These are phyloP conservation scores for Lepilemur septentrionalis DNA, from an alignment of 2,797 vertebrate genomes.

Conservation along the genomic window DNA sequence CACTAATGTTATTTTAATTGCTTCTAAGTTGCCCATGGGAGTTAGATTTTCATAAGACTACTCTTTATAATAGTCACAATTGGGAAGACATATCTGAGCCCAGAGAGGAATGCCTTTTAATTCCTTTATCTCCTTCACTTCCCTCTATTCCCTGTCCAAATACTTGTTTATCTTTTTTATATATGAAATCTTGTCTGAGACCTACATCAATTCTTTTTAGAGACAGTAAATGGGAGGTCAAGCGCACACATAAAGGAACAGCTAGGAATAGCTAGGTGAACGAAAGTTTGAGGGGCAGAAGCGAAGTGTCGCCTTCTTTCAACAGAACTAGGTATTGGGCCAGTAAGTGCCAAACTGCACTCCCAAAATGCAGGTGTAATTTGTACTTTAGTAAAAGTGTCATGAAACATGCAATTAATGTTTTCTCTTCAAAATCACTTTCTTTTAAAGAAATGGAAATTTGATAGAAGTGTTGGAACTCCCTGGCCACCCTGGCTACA, in stretches of 20 bases:
- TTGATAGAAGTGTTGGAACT: slow-evolving; percentile 62
- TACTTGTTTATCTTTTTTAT: not conserved
- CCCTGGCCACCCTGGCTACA: not conserved
- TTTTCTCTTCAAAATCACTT: slow-evolving; percentile 67
- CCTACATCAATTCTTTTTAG: not conserved
- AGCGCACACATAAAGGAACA: not conserved
- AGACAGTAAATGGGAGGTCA: not conserved
- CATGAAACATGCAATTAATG: slow-evolving; percentile 55
- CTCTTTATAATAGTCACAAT: slow-evolving; percentile 69
- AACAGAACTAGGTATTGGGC: not conserved
- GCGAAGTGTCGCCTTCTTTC: not conserved
- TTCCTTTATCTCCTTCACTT: slow-evolving; percentile 59
- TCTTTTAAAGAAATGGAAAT: slow-evolving; percentile 62
- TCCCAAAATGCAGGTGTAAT: not conserved
- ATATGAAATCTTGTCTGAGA: not conserved
- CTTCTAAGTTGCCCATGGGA: slow-evolving; percentile 70
- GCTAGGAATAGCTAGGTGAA: not conserved
- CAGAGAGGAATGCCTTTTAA: slow-evolving; percentile 58
- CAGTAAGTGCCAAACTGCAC: not conserved
- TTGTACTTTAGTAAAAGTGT: slow-evolving; percentile 46
- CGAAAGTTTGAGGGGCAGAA: not conserved
- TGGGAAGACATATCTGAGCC: slow-evolving; percentile 54
- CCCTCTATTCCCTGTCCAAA: not conserved
- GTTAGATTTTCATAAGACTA: slow-evolving; percentile 66
- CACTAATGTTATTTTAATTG: slow-evolving; percentile 76